Conservation (phyloP, 2,797 vertebrate genomes). For the Gallinago solitaria region DNA sequence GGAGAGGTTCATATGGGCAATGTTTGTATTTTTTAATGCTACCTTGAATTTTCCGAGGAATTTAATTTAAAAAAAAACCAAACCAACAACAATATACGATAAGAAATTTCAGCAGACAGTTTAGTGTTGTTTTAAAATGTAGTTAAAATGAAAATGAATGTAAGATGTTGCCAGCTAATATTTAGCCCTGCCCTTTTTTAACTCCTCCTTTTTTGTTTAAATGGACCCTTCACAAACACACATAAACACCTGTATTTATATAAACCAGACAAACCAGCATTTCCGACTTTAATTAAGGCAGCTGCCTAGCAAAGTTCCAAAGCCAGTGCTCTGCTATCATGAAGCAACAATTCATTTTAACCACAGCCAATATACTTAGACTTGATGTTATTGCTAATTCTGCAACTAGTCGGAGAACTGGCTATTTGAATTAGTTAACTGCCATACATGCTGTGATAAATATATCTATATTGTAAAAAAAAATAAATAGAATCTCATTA, state of each 20-base stretch:
- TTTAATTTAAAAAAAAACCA: background rate
- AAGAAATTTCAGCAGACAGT: background rate
- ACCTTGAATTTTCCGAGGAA: background rate
- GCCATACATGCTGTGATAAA: background rate
- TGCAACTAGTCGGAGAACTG: background rate
- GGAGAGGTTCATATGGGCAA: background rate
- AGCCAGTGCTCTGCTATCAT: background rate
- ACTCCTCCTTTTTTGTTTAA: background rate
- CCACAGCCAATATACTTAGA: background rate
- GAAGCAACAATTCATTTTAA: background rate
- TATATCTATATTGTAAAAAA: background rate
- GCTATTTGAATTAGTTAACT: background rate
- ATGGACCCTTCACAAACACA: background rate
- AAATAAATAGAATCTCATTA: background rate
- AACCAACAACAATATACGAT: rapidly evolving
- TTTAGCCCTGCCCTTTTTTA: background rate
- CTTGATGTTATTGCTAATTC: background rate
- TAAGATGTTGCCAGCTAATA: background rate
- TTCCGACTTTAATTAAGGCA: background rate
- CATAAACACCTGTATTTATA: background rate
- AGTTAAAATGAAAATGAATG: background rate
- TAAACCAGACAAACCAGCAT: background rate
- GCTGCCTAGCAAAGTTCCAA: background rate
- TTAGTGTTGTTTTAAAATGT: background rate
- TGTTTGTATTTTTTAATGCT: background rate